phyloP scores from a whole-genome alignment of 2,888 invertebrate genomes.

The Oscheius myriophilus region DNA sequence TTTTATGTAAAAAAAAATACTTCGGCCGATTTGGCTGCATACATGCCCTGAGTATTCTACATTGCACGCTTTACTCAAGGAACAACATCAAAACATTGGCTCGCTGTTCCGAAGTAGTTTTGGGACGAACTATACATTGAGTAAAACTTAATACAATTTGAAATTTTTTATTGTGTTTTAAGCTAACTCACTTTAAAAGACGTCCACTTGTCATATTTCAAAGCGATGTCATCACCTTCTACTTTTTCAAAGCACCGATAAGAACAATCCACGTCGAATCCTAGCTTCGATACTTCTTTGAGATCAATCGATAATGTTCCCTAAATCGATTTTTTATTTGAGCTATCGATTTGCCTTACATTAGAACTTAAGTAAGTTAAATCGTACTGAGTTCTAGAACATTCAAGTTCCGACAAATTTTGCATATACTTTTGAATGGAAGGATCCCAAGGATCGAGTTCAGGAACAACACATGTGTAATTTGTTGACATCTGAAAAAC shows the following conservation, averaged over 20 bases:
- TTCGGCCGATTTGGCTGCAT: too few relatives aligned
- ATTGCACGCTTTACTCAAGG: too few relatives aligned
- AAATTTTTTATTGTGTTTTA: too few relatives aligned
- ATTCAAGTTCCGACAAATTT: slow-evolving; percentile 40
- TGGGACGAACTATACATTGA: too few relatives aligned
- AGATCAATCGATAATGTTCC: slow-evolving; percentile 46
- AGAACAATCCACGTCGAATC: slow-evolving; percentile 41
- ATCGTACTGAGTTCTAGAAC: slow-evolving; percentile 58
- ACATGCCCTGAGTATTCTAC: too few relatives aligned
- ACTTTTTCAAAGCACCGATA: slow-evolving; percentile 59
- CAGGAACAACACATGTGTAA: slow-evolving; percentile 37
- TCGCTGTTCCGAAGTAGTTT: too few relatives aligned
- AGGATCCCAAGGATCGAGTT: slow-evolving; percentile 65
- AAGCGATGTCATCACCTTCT: slow-evolving; percentile 45
- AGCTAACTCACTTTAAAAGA: slow-evolving; percentile 40
- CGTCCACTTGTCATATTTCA: slow-evolving; percentile 53
- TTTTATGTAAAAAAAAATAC: too few relatives aligned
- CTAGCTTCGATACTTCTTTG: slow-evolving; percentile 32
- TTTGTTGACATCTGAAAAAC: slow-evolving; percentile 3
- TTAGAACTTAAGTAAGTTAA: slow-evolving; percentile 48
- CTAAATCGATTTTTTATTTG: slow-evolving; percentile 24
- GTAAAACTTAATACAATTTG: too few relatives aligned
- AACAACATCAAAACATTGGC: too few relatives aligned
- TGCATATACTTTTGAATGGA: slow-evolving; percentile 51
- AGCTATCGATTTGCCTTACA: slow-evolving; percentile 23